A percentile compares a stretch with the other conserved stretches of the same genome.
These are phyloP conservation scores for Myotis myotis DNA, from an alignment of 2,797 vertebrate species.

Conservation along the genomic window DNA sequence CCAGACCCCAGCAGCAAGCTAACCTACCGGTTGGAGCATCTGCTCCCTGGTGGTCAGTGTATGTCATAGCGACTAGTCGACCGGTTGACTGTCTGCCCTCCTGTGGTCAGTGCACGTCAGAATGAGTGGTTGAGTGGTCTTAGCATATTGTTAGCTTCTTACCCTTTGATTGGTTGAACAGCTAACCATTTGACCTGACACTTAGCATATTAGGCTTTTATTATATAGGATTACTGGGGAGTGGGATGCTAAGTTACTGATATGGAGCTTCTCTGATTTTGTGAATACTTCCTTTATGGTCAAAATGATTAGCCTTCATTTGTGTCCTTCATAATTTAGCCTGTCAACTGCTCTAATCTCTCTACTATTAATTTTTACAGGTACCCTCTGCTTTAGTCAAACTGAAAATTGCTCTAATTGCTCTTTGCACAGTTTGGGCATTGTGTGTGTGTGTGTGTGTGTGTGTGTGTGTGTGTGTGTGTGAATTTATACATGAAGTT, in stretches of 20 bases:
- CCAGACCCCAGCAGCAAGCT: no score
- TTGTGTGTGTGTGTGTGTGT: not conserved
- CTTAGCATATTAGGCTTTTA: no score
- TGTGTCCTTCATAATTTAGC: not conserved
- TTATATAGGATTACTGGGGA: no score
- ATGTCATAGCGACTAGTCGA: no score
- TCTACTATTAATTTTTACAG: not conserved
- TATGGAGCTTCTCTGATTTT: not conserved
- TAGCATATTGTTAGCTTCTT: no score
- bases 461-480: not conserved
- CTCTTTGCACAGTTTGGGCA: not conserved
- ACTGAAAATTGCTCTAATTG: not conserved
- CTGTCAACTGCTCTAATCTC: not conserved
- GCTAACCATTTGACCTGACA: no score
- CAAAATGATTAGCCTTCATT: not conserved
- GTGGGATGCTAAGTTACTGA: not conserved
- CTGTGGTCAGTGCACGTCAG: no score
- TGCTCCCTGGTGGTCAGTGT: no score
- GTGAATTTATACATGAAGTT: not conserved
- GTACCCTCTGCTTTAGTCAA: not conserved
- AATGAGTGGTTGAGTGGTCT: no score
- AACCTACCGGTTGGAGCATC: no score
- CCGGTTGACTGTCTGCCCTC: no score
- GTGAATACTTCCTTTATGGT: not conserved
- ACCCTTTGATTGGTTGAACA: no score